Evolutionary conservation across 2,113 vertebrate genomes (phyloP).

Genomic region (Tychaedon coryphoeus): DNA sequence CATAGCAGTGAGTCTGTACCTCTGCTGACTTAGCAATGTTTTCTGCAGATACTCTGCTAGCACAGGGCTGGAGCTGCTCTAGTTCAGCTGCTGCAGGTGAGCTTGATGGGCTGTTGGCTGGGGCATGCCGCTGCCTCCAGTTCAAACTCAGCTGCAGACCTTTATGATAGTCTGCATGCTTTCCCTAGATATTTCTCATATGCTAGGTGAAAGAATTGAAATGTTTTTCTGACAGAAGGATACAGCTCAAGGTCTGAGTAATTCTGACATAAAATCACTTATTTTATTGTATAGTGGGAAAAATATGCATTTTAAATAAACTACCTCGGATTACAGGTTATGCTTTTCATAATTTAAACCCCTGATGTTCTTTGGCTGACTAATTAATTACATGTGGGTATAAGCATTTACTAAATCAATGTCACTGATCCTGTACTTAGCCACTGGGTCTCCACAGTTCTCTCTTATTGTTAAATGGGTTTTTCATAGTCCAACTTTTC

Average conservation of each 20-base stretch:
- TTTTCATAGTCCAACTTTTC: not conserved
- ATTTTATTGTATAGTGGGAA: not conserved
- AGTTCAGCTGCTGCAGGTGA: not conserved
- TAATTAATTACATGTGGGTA: not conserved
- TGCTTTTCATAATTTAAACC: not conserved
- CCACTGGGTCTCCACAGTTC: not conserved
- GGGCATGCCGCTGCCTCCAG: not conserved
- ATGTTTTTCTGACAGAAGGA: not conserved
- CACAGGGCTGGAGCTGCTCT: not conserved
- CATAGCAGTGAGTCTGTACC: not conserved
- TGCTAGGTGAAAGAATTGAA: not conserved
- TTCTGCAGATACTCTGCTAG: not conserved
- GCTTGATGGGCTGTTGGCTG: fast-evolving
- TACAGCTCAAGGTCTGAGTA: not conserved
- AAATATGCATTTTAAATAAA: not conserved
- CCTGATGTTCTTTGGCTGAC: not conserved
- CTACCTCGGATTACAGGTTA: not conserved
- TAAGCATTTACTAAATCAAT: not conserved
- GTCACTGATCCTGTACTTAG: not conserved
- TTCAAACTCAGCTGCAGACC: not conserved
- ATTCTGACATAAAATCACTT: not conserved
- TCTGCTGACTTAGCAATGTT: not conserved
- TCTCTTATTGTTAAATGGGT: fast-evolving
- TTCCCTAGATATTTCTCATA: not conserved
- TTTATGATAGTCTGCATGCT: not conserved